Evolutionary conservation across 2,113 vertebrate genomes (phyloP).

Genomic region (Thamnaconus septentrionalis): DNA sequence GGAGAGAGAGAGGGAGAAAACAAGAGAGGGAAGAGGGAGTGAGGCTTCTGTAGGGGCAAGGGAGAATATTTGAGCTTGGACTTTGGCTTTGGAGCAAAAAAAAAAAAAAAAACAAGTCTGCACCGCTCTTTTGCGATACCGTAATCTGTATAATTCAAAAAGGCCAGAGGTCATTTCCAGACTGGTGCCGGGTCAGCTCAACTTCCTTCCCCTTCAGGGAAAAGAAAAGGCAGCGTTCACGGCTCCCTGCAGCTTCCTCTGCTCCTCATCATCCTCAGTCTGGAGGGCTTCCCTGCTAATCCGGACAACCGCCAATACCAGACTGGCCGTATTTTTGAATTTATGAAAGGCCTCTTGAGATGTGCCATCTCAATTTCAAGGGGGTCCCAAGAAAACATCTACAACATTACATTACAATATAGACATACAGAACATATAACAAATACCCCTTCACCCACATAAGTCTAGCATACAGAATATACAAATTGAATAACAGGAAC

Average conservation of each 20-base stretch:
- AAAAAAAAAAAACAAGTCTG: slow-evolving; percentile 32
- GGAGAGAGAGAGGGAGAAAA: slow-evolving; percentile 39
- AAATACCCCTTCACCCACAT: too few species aligned
- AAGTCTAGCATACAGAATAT: too few species aligned
- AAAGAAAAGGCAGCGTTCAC: slow-evolving; percentile 29
- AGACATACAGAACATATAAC: too few species aligned
- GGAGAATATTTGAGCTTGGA: slow-evolving; percentile 3
- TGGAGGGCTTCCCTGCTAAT: too few species aligned
- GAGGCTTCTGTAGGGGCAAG: slow-evolving; percentile 21
- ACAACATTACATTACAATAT: too few species aligned
- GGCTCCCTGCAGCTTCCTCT: slow-evolving; percentile 32
- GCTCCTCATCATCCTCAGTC: slow-evolving; percentile 49
- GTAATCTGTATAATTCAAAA: slow-evolving; percentile 41
- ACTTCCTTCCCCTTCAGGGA: slow-evolving; percentile 63
- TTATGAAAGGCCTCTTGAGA: too few species aligned
- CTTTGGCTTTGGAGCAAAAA: slow-evolving; percentile 1
- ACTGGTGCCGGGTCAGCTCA: slow-evolving; percentile 47
- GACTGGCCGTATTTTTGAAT: slow-evolving; percentile 24
- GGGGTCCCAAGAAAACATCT: too few species aligned
- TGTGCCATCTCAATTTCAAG: too few species aligned
- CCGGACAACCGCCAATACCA: slow-evolving; percentile 34
- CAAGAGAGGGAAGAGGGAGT: slow-evolving; percentile 24
- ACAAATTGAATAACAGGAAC: too few species aligned
- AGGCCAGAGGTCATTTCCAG: slow-evolving; percentile 69
- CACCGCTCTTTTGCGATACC: slow-evolving; percentile 31